Evolutionary conservation across 2,113 vertebrate genomes (phyloP).

Genomic region (Acanthochromis polyacanthus): DNA sequence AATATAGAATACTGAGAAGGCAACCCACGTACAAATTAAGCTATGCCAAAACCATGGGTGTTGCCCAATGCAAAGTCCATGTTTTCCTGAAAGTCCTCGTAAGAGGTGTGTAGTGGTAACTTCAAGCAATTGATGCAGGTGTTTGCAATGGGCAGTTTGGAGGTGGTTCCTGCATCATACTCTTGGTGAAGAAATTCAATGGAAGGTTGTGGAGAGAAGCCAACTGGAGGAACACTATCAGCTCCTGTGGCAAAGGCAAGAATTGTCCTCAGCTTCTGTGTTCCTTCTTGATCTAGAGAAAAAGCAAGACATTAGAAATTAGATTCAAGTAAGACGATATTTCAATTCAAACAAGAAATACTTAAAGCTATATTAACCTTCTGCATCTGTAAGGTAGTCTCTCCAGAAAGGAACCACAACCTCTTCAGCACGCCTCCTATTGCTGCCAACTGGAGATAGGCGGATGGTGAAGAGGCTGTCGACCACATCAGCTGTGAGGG

Average conservation of each 20-base stretch:
- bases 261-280: neutral
- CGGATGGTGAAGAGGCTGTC: neutral
- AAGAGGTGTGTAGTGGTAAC: neutral
- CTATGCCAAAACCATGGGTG: too few species aligned
- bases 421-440: neutral
- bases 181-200: constrained; percentile 15
- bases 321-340: too few species aligned
- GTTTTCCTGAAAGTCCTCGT: neutral
- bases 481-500: neutral
- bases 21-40: too few species aligned
- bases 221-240: constrained; percentile 6
- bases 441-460: neutral
- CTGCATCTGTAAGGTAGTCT: constrained; percentile 10
- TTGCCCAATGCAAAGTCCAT: neutral
- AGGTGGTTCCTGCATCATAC: neutral
- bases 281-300: constrained; percentile 1
- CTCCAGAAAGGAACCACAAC: constrained; percentile 4
- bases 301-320: neutral
- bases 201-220: constrained; percentile 14
- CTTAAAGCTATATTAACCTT: neutral
- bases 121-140: constrained; percentile 10
- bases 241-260: constrained; percentile 2
- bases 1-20: too few species aligned
- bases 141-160: constrained; percentile 16
- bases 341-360: too few species aligned